Conservation (phyloP, 2,797 vertebrate species). For the Rhinichthys osculus region DNA sequence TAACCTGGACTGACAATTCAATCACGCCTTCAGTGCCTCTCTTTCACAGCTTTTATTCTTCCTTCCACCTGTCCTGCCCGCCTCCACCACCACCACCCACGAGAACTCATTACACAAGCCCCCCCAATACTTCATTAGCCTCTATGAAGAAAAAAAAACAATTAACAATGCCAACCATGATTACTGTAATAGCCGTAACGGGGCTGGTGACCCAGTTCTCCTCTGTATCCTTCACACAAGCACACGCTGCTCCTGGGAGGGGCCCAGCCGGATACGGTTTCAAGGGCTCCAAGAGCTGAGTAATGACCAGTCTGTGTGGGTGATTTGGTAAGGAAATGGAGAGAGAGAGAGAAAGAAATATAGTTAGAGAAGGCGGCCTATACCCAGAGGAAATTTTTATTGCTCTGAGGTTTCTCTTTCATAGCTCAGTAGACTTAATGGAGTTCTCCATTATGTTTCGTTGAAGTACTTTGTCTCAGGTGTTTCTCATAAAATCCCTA, state of each 20-base stretch:
- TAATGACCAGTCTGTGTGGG: conserved; percentile 69
- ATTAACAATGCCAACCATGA: conserved; percentile 77
- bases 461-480: conserved; percentile 2
- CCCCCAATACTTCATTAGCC: conserved; percentile 70
- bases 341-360: neutral
- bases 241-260: conserved; percentile 45
- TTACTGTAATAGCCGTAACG: conserved; percentile 80
- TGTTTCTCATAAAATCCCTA: neutral
- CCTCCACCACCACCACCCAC: conserved; percentile 35
- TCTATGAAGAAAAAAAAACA: conserved; percentile 76
- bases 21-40: conserved; percentile 67
- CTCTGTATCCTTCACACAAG: conserved; percentile 39
- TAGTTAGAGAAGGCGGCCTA: neutral
- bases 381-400: neutral
- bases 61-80: conserved; percentile 31
- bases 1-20: conserved; percentile 84
- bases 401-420: conserved; percentile 21
- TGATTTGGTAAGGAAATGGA: conserved; percentile 66
- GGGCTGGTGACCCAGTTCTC: conserved; percentile 76
- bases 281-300: conserved; percentile 69
- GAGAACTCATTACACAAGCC: conserved; percentile 64
- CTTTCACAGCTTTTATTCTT: conserved; percentile 52
- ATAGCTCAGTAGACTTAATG: neutral
- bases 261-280: conserved; percentile 65
- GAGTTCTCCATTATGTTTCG: neutral